Conservation (phyloP, 2,797 vertebrate species). For the Amblyopsis hoosieri region DNA sequence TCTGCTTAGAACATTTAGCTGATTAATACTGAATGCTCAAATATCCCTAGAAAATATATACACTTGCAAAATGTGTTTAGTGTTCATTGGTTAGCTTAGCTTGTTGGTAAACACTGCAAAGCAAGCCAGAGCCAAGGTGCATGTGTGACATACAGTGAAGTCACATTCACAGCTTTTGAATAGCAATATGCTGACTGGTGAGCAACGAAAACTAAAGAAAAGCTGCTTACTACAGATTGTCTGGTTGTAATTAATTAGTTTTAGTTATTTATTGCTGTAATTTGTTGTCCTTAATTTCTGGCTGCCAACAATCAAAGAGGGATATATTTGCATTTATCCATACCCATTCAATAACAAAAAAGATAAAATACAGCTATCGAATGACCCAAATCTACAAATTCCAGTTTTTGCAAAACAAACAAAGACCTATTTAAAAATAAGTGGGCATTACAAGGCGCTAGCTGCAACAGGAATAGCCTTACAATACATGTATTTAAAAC, state of each 20-base stretch:
- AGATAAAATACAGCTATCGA: constrained; percentile 17
- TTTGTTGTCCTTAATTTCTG: constrained; percentile 30
- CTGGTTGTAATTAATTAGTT: constrained; percentile 41
- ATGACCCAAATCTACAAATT: constrained; percentile 1
- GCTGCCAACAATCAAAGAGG: constrained; percentile 16
- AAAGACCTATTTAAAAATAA: no score
- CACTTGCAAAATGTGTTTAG: constrained; percentile 1
- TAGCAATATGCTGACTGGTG: constrained; percentile 39
- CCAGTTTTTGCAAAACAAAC: no score
- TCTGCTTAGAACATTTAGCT: neutral
- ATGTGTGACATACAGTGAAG: constrained; percentile 14
- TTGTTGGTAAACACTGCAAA: constrained; percentile 22
- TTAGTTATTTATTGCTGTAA: constrained; percentile 29
- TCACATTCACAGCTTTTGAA: constrained; percentile 54
- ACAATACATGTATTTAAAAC: no score
- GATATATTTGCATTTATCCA: neutral
- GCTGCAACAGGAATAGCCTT: no score
- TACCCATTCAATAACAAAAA: constrained; percentile 17
- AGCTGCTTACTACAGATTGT: constrained; percentile 50
- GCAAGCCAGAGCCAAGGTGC: constrained; percentile 15
- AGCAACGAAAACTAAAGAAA: constrained; percentile 51
- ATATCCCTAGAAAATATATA: neutral
- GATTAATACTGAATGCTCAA: neutral
- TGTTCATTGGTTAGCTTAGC: constrained; percentile 16
- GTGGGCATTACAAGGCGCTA: no score